Conservation (phyloP, 2,113 vertebrate genomes). For the Tachysurus fulvidraco region DNA sequence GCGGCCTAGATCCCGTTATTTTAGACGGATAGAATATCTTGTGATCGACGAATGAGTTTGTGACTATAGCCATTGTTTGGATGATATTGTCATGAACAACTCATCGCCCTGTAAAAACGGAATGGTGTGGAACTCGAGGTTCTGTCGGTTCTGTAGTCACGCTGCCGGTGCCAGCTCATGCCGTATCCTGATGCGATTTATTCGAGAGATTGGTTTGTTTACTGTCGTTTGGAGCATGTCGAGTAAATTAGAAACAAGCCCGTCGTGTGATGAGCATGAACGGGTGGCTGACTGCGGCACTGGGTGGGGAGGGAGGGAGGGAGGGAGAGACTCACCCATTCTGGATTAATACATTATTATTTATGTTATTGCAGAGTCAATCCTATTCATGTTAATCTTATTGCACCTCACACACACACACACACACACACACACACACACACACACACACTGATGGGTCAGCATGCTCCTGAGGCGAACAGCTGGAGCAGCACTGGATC, state of each 20-base stretch:
- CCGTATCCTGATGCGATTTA: not conserved
- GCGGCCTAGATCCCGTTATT: not conserved
- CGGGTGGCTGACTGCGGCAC: not conserved
- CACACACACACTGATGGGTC: constrained; percentile 9
- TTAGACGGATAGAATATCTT: not conserved
- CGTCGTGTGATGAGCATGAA: not conserved
- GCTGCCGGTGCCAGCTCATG: not conserved
- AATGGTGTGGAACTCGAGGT: not conserved
- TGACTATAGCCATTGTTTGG: not conserved
- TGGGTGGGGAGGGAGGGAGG: not conserved
- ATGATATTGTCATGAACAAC: too few species aligned
- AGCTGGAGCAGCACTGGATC: not conserved
- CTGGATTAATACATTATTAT: not conserved
- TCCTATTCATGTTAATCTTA: not conserved
- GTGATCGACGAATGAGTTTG: too few species aligned
- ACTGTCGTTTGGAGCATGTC: not conserved
- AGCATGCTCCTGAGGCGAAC: constrained; percentile 14
- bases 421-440: constrained; percentile 12
- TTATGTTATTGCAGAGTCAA: constrained; percentile 20
- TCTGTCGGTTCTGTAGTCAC: not conserved
- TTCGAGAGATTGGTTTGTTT: constrained; percentile 28
- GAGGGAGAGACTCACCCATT: not conserved
- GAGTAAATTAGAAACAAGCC: constrained; percentile 20
- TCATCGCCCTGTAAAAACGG: too few species aligned
- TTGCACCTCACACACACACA: not conserved